These are phyloP conservation scores for Oreochromis grahami DNA, from an alignment of 2,797 vertebrate genomes.

Conservation along the genomic window DNA sequence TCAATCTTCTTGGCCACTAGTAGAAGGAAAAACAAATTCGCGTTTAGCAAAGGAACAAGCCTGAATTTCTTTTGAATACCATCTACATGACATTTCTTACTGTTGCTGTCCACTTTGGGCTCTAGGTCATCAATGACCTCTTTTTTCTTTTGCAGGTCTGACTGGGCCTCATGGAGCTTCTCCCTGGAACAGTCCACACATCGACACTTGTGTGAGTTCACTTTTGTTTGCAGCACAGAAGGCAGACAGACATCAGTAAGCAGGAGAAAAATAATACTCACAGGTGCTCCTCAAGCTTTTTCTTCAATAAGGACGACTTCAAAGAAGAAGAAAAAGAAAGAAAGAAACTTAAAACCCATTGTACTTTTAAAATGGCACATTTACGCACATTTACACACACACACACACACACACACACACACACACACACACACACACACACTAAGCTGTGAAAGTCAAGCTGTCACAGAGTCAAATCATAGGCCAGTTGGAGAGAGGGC, in stretches of 20 bases:
- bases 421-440: neutral
- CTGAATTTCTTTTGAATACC: neutral
- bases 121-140: slow-evolving; percentile 88
- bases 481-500: slow-evolving; percentile 43
- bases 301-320: slow-evolving; percentile 85
- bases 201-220: neutral
- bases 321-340: neutral
- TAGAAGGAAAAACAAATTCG: slow-evolving; percentile 8
- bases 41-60: neutral
- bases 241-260: neutral
- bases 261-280: slow-evolving; percentile 68
- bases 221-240: neutral
- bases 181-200: slow-evolving; percentile 67
- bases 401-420: neutral
- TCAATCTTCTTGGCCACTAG: slow-evolving; percentile 84
- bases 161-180: slow-evolving; percentile 86
- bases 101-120: slow-evolving; percentile 77
- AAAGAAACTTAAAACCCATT: neutral
- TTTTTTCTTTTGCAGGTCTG: slow-evolving; percentile 87
- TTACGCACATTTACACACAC: rapidly evolving
- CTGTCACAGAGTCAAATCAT: slow-evolving; percentile 54
- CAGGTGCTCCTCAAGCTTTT: slow-evolving; percentile 90
- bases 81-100: slow-evolving; percentile 54
- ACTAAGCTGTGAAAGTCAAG: slow-evolving; percentile 17
- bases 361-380: neutral